These are phyloP conservation scores for Dicyrtoma fusca DNA, from an alignment of 2,888 invertebrate genomes.

Conservation along the genomic window DNA sequence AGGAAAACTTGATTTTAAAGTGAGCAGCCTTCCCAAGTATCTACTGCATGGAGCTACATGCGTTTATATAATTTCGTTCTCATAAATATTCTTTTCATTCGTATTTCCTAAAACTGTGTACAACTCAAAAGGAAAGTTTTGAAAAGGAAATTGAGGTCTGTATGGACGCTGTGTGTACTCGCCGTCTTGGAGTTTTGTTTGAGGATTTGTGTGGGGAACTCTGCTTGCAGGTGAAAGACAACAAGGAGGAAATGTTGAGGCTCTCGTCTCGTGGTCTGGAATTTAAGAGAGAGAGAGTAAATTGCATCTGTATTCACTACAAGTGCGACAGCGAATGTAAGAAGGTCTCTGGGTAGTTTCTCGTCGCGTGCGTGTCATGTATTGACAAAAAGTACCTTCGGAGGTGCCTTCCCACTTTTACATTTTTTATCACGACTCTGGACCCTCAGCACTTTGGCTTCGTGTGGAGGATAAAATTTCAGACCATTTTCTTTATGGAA, in stretches of 20 bases:
- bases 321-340: constrained; percentile 16
- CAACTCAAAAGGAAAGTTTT: too few relatives aligned
- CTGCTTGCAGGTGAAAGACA: constrained; percentile 1
- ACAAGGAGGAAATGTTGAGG: constrained; percentile 4
- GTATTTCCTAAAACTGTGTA: too few relatives aligned
- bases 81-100: too few relatives aligned
- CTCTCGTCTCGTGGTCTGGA: neutral
- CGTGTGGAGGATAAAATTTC: constrained; percentile 1
- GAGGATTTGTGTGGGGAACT: neutral
- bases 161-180: neutral
- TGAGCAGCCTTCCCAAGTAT: too few relatives aligned
- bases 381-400: constrained; percentile 28
- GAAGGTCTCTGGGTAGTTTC: constrained; percentile 22
- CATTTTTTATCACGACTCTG: constrained; percentile 10
- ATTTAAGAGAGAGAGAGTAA: constrained; percentile 26
- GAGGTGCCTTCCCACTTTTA: neutral
- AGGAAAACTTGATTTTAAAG: too few relatives aligned
- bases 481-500: neutral
- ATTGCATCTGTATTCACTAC: constrained; percentile 43
- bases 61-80: too few relatives aligned
- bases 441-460: constrained; percentile 8
- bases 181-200: neutral
- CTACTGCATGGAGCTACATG: too few relatives aligned
- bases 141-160: too few relatives aligned
- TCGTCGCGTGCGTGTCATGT: constrained; percentile 26